Base-by-base conservation (phyloP, 2,797 vertebrate genomes). In the Bucorvus abyssinicus region DNA sequence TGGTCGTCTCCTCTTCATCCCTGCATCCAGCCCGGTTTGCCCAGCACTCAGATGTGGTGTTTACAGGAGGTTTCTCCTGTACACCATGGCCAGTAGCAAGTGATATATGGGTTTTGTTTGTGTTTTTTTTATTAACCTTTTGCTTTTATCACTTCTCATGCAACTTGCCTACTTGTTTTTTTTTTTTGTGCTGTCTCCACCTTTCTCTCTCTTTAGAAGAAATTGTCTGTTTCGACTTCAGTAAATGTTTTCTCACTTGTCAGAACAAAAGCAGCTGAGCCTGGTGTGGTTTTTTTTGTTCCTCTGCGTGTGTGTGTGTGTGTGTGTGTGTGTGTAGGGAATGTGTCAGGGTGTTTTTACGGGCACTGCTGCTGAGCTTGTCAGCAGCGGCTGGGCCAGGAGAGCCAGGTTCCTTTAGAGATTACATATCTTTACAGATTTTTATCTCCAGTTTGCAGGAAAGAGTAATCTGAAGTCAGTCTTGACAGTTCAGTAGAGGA, bases 171-270 rank as follows among this genome's bases (percentile, higher is more conserved):
- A 7, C 38, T 32, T 67, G 29, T 68, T 59, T n/a, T 21, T 44
- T 59, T 20, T 6, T 21, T 22, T 42, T 83, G 29, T 57, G 53
- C 20, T 61, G 34, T 91, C 34, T 91, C 45, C 32, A 93, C 56
- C 73, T 93, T 64, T 74, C 18, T 47, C 44, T 79, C 50, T 63
- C 19, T 77, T 80, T 38, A 30, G 76, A 88, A 88, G 76, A 69
- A 90, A 15, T 88, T 90, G 55, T 68, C 79, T 64, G 60, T 64
- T 91, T 45, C 0, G 8, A 32, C 71, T 95, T 71, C 60, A 77
- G 84, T 87, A 89, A 87, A 83, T 59, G 38, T 92, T 95, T 94
- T 91, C 84, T 94, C 12, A 4, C 79, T 93, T 91, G 69, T 90
- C 78, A 92, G 84, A 91, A 89, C 60, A 89, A 89, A 92, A 89